These are phyloP conservation scores for Gavialis gangeticus DNA, from an alignment of 2,113 vertebrate species.

Conservation along the genomic window DNA sequence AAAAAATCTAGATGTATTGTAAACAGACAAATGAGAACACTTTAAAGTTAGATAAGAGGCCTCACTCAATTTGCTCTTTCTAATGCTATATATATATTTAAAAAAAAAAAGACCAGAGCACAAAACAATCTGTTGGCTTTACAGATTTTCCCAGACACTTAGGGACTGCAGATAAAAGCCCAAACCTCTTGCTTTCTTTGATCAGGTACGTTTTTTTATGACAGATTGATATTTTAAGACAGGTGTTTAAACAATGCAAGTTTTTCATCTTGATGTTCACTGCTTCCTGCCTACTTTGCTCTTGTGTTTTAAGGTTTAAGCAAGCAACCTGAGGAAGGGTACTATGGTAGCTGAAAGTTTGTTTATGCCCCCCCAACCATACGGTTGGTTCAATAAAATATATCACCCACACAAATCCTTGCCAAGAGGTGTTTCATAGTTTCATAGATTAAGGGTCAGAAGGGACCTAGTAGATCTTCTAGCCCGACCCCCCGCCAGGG, in stretches of 20 bases:
- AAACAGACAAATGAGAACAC: background rate
- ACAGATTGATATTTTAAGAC: background rate
- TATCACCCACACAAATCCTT: too few species aligned
- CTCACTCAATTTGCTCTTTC: background rate
- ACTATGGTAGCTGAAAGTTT: too few species aligned
- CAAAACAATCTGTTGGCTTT: background rate
- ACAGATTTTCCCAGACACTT: background rate
- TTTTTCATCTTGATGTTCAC: background rate
- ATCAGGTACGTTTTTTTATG: background rate
- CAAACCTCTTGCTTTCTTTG: rapidly evolving
- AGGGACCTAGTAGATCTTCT: too few species aligned
- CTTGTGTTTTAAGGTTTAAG: too few species aligned
- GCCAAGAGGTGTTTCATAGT: too few species aligned
- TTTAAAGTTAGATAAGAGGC: background rate
- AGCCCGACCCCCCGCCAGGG: too few species aligned
- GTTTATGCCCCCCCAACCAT: too few species aligned
- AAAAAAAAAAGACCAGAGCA: rapidly evolving
- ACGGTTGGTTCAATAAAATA: too few species aligned
- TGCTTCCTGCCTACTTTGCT: background rate
- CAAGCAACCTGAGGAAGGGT: too few species aligned
- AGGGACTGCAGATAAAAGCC: background rate
- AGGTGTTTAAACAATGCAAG: rapidly evolving
- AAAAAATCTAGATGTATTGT: background rate
- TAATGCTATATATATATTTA: background rate
- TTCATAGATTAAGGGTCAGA: too few species aligned